These are phyloP conservation scores for Thyatira batis DNA, from an alignment of 2,888 invertebrate genomes.

Conservation along the genomic window DNA sequence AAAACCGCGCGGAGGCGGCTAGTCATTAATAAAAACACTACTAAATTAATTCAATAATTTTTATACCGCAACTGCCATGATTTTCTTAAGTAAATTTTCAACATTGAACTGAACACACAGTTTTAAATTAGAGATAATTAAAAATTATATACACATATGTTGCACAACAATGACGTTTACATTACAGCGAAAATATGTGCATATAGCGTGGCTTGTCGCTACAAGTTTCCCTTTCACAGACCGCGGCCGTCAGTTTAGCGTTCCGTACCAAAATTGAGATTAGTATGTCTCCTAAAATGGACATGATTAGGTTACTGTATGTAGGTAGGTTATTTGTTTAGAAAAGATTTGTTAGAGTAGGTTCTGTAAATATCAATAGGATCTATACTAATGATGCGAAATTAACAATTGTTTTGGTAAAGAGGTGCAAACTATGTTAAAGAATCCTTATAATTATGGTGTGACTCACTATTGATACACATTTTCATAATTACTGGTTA, in stretches of 20 bases:
- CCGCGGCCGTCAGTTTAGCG: constrained; percentile 17
- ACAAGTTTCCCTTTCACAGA: constrained; percentile 49
- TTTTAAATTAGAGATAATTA: neutral
- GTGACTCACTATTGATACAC: neutral
- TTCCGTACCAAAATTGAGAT: neutral
- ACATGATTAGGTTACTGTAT: too few species aligned
- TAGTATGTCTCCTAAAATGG: neutral
- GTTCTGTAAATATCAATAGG: neutral
- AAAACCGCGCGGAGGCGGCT: too few species aligned
- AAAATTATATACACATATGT: neutral
- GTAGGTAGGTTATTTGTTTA: neutral
- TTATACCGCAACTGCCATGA: too few species aligned
- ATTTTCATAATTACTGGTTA: constrained; percentile 12
- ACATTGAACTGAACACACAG: neutral
- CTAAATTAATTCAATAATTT: too few species aligned
- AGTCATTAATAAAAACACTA: too few species aligned
- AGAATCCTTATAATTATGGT: neutral
- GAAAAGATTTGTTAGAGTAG: neutral
- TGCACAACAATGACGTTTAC: constrained; percentile 3
- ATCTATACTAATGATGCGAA: neutral
- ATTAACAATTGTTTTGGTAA: too few species aligned
- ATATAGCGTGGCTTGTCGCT: constrained; percentile 32
- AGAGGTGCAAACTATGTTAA: neutral
- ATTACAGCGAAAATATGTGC: constrained; percentile 12
- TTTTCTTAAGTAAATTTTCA: too few species aligned